phyloP scores from a whole-genome alignment of 2,797 vertebrate species.

The Tragopan temminckii region DNA sequence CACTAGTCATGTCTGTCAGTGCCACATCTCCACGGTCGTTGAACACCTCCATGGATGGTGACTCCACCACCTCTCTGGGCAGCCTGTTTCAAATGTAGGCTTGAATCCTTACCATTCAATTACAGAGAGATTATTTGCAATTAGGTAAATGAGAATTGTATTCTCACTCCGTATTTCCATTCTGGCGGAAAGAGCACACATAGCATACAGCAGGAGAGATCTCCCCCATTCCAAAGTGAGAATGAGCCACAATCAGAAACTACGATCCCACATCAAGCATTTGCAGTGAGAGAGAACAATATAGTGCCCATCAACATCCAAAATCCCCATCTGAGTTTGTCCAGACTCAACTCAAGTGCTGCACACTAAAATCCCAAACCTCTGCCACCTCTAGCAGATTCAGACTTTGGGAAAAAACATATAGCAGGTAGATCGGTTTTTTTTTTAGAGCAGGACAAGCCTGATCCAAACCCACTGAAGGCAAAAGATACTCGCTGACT shows the following conservation, averaged over 20 bases:
- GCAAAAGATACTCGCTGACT: background rate
- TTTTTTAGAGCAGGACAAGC: background rate
- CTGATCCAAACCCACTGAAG: background rate
- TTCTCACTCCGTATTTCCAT: background rate
- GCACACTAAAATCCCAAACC: background rate
- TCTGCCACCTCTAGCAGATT: background rate
- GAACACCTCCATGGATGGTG: too few relatives aligned
- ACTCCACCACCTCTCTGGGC: too few relatives aligned
- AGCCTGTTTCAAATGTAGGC: background rate
- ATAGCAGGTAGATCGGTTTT: background rate
- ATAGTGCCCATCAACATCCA: background rate
- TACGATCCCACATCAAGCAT: background rate
- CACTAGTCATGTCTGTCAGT: too few relatives aligned
- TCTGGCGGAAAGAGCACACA: background rate
- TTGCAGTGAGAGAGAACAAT: background rate
- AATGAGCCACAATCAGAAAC: fast-evolving
- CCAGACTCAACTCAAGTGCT: background rate
- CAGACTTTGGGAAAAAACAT: background rate
- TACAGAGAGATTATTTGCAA: background rate
- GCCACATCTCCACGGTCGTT: too few relatives aligned
- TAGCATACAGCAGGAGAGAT: background rate
- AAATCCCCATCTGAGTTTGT: background rate
- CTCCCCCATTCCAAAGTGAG: background rate
- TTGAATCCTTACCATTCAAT: background rate
- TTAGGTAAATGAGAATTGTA: background rate